These are phyloP conservation scores for Tridacna crocea DNA, from an alignment of 2,888 invertebrate species.

Conservation along the genomic window DNA sequence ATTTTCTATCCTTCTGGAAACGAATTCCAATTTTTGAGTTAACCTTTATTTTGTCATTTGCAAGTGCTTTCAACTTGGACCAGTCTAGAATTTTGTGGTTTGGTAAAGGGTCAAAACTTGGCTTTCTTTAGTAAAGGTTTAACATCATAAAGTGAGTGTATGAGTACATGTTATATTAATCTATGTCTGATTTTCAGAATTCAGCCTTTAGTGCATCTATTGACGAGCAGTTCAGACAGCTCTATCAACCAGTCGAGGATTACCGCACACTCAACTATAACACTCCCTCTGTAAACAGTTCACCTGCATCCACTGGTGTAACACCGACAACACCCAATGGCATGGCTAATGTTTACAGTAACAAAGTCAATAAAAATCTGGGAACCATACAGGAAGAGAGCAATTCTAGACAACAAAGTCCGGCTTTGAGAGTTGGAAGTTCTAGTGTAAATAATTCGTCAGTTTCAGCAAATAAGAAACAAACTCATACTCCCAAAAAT, in stretches of 20 bases:
- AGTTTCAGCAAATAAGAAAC: neutral
- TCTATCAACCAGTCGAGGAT: constrained; percentile 76
- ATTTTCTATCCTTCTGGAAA: neutral
- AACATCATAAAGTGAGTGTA: too few species aligned
- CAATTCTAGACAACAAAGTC: constrained; percentile 17
- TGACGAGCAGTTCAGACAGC: constrained; percentile 78
- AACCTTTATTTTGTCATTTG: too few species aligned
- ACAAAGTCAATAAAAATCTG: constrained; percentile 52
- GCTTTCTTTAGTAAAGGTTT: too few species aligned
- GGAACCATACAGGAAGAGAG: constrained; percentile 64
- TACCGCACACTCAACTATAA: constrained; percentile 67
- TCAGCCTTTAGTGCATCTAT: constrained; percentile 76
- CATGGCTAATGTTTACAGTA: constrained; percentile 35
- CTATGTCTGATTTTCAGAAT: constrained; percentile 66
- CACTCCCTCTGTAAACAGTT: constrained; percentile 55
- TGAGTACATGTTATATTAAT: too few species aligned
- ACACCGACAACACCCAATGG: constrained; percentile 31
- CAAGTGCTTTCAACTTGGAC: too few species aligned
- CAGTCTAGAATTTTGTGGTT: too few species aligned
- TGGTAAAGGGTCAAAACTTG: too few species aligned
- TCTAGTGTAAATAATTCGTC: constrained; percentile 6
- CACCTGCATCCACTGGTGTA: constrained; percentile 30
- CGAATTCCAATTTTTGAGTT: too few species aligned
- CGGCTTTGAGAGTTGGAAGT: constrained; percentile 1
- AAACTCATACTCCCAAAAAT: neutral